Evolutionary conservation across 1,140 invertebrate species (phyloP).

Genomic region (Nautilus pompilius): DNA sequence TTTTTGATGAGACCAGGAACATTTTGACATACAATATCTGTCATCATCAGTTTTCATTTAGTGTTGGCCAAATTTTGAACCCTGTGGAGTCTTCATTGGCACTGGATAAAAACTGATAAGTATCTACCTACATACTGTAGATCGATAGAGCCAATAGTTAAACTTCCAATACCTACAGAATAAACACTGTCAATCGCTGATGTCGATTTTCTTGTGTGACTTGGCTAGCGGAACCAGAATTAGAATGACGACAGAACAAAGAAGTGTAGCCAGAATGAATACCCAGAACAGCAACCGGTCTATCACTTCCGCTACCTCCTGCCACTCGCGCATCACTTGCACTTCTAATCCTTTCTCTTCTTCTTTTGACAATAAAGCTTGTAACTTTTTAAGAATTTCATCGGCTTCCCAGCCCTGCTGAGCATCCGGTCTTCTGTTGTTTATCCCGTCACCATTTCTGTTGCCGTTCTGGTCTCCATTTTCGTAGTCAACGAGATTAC

Average conservation of each 20-base stretch:
- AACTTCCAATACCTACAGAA: too few relatives aligned
- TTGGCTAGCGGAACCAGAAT: conserved; percentile 84
- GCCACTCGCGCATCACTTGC: conserved; percentile 69
- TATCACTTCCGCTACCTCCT: conserved; percentile 98
- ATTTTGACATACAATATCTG: too few relatives aligned
- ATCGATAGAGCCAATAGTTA: too few relatives aligned
- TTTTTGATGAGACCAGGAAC: too few relatives aligned
- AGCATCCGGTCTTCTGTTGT: neutral
- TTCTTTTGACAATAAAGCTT: conserved; percentile 23
- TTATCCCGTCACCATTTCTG: neutral
- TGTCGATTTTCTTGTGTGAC: neutral
- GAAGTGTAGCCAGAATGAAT: conserved; percentile 93
- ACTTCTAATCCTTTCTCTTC: conserved; percentile 21
- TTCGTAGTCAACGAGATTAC: conserved; percentile 34
- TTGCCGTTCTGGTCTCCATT: conserved; percentile 14
- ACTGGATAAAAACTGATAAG: too few relatives aligned
- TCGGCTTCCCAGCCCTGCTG: conserved; percentile 12
- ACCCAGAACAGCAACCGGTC: conserved; percentile 95
- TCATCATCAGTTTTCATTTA: too few relatives aligned
- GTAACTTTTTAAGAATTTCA: conserved; percentile 23
- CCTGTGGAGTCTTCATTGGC: too few relatives aligned
- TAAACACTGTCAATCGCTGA: conserved; percentile 1
- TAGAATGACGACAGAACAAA: conserved; percentile 89
- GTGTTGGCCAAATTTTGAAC: too few relatives aligned
- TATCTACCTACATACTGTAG: too few relatives aligned